These are phyloP conservation scores for Bradysia coprophila DNA, from an alignment of 1,140 invertebrate species.

Conservation along the genomic window DNA sequence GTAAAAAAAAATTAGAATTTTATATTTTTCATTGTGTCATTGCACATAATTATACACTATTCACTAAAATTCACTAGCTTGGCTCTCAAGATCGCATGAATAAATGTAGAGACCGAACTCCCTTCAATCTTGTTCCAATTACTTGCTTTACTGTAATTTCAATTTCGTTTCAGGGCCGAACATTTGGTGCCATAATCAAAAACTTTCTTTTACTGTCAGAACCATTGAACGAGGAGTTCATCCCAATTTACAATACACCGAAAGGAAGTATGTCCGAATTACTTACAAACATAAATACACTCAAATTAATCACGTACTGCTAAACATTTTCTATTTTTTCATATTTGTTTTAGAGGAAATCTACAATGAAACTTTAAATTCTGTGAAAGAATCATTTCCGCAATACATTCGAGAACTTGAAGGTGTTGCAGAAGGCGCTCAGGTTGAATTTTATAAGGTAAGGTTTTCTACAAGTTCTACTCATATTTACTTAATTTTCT, in stretches of 20 bases:
- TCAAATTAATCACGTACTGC: neutral
- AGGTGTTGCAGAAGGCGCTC: slow-evolving; percentile 63
- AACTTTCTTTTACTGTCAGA: slow-evolving; percentile 39
- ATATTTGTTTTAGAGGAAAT: slow-evolving; percentile 21
- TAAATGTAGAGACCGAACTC: no score
- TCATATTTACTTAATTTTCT: neutral
- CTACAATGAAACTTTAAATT: slow-evolving; percentile 52
- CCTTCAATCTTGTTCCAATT: no score
- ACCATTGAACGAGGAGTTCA: slow-evolving; percentile 43
- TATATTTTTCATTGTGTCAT: no score
- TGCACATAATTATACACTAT: no score
- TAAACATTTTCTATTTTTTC: neutral
- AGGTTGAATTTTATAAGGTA: slow-evolving; percentile 66
- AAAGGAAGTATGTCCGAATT: slow-evolving; percentile 35
- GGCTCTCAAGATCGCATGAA: no score
- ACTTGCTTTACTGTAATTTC: no score
- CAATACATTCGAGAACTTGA: slow-evolving; percentile 68
- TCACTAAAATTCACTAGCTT: no score
- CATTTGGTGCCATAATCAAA: slow-evolving; percentile 52
- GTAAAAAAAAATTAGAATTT: no score
- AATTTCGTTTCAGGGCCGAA: slow-evolving; percentile 60
- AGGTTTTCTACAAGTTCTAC: neutral
- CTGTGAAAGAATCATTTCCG: slow-evolving; percentile 48
- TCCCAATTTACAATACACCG: slow-evolving; percentile 47
- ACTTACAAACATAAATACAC: neutral